phyloP scores from a whole-genome alignment of 2,113 vertebrate genomes.

The Perognathus longimembris region DNA sequence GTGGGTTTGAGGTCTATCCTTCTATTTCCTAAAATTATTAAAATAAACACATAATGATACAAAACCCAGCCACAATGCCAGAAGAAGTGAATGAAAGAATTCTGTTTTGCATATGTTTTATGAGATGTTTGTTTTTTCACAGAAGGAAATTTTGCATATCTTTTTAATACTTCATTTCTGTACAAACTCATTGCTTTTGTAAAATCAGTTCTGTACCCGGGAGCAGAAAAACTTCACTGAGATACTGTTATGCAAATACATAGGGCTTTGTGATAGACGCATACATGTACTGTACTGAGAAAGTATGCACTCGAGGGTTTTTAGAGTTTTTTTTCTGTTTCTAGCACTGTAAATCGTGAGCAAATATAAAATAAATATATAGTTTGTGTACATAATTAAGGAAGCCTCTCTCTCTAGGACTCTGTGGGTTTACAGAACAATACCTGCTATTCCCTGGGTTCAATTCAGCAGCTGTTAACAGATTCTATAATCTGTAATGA shows the following conservation, averaged over 20 bases:
- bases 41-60: conserved; percentile 69
- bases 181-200: conserved; percentile 55
- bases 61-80: conserved; percentile 73
- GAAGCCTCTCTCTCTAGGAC: conserved; percentile 64
- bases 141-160: neutral
- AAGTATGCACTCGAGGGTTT: conserved; percentile 45
- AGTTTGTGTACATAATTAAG: conserved; percentile 38
- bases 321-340: conserved; percentile 45
- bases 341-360: conserved; percentile 54
- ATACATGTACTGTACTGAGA: conserved; percentile 18
- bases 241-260: conserved; percentile 40
- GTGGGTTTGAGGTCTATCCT: conserved; percentile 69
- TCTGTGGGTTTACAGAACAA: conserved; percentile 71
- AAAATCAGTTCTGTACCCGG: conserved; percentile 35
- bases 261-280: conserved; percentile 35
- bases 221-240: conserved; percentile 12
- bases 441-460: conserved; percentile 87
- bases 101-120: conserved; percentile 56
- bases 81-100: conserved; percentile 53
- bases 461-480: conserved; percentile 86
- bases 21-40: conserved; percentile 62
- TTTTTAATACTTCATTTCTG: conserved; percentile 51
- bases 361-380: conserved; percentile 68
- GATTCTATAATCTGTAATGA: conserved; percentile 89
- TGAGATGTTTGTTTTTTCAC: neutral